Percentiles rank a stretch among this genome's conserved stretches.
These are phyloP conservation scores for Alectoris magna DNA, from an alignment of 2,797 vertebrate genomes.

Conservation along the genomic window DNA sequence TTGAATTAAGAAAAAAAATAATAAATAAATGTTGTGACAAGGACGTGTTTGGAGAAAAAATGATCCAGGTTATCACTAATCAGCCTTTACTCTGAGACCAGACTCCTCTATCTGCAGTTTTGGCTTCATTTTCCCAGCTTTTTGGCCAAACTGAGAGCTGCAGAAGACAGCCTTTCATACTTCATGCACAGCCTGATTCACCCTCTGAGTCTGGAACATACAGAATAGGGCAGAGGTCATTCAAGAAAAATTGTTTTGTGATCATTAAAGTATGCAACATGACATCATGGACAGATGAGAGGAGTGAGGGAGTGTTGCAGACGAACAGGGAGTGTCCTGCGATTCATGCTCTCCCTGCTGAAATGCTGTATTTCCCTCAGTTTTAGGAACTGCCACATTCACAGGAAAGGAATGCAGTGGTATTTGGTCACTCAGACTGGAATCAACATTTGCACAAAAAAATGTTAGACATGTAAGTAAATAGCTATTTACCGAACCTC, in stretches of 20 bases:
- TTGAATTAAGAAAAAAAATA: neutral
- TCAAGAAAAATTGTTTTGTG: constrained; percentile 45
- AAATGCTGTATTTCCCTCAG: constrained; percentile 36
- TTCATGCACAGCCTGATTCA: neutral
- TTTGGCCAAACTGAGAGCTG: neutral
- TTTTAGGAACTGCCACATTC: constrained; percentile 48
- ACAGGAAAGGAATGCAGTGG: constrained; percentile 66
- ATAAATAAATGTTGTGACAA: neutral
- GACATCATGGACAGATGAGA: constrained; percentile 51
- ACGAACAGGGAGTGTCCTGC: constrained; percentile 64
- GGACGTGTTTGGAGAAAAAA: neutral
- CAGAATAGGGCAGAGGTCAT: constrained; percentile 33
- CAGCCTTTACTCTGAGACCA: neutral
- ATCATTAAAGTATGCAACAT: constrained; percentile 60
- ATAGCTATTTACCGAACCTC: constrained; percentile 44
- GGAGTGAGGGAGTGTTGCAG: constrained; percentile 23
- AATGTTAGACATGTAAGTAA: constrained; percentile 55
- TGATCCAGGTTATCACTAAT: neutral
- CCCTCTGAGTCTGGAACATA: constrained; percentile 2
- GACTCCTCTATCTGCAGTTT: neutral
- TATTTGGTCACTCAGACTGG: constrained; percentile 38
- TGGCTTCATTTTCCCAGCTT: neutral
- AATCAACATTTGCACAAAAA: constrained; percentile 54
- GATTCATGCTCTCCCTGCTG: constrained; percentile 52
- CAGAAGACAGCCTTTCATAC: constrained; percentile 4